Evolutionary conservation across 2,888 invertebrate species (phyloP), one percentile per base, ranked within the genome.

Genomic region (Chouioia cunea): DNA sequence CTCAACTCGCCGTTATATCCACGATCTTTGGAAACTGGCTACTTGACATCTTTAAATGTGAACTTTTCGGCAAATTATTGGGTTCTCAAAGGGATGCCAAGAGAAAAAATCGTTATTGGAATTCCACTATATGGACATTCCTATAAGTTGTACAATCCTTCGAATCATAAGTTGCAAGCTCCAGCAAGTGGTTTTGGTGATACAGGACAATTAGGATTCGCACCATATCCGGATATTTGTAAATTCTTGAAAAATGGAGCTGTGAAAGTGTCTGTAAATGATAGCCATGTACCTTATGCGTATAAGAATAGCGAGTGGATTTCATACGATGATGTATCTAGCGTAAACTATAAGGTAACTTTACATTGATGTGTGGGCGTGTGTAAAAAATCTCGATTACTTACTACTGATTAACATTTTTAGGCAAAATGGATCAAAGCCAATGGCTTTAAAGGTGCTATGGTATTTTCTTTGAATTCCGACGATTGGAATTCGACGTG

Each of bases 121-220:
- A 88, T 97, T 78, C 96, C 97, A 4, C 93, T 94, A 0, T 97
- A 95, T 82, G 96, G 95, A 0, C 95, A 95, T 63, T 75, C 79
- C 57, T 81, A 79, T 77, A 90, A 90, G 50, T 86, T 96, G 57
- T 87, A 91, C 0, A 94, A 93, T 86, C 81, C 88, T 0, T 82
- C 88, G 14, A 93, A 93, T 82, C 89, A 90, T 68, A 89, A 87
- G 4, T 86, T 94, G 4, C 89, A 90, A 59, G 92, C 93, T 15
- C 94, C 95, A 0, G 91, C 93, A 0, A 87, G 87, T 8, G 92
- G 91, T 0, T 88, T 88, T 79, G 96, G 96, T 0, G 82, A 87
- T 36, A 85, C 93, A 4, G 94, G 95, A 4, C 70, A 63, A 0
- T 79, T 85, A 50, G 96, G 96, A 12, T 95, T 93, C 83, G 90